These are phyloP conservation scores for Lysandra bellargus DNA, from an alignment of 2,888 invertebrate species.

Conservation along the genomic window DNA sequence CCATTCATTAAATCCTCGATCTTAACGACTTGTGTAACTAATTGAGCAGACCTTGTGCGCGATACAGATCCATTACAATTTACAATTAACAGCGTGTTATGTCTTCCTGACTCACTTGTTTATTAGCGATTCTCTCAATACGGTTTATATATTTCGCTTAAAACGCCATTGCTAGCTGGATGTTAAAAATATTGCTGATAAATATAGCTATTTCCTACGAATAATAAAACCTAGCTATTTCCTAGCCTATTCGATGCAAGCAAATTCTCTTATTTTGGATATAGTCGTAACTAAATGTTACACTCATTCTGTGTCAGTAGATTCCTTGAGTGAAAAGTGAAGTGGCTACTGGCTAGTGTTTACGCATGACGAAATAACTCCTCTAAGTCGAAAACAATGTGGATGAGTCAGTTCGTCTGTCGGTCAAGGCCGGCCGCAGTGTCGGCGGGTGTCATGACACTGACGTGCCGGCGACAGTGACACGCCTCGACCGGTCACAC, in stretches of 20 bases:
- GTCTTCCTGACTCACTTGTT: conserved; percentile 19
- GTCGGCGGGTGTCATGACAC: neutral
- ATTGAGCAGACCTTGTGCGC: neutral
- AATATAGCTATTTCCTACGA: too few relatives aligned
- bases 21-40: neutral
- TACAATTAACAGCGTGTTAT: neutral
- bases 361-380: neutral
- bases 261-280: too few relatives aligned
- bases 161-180: neutral
- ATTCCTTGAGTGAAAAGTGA: conserved; percentile 1
- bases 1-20: conserved; percentile 7
- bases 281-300: too few relatives aligned
- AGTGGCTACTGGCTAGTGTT: neutral
- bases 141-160: neutral
- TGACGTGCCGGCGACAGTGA: neutral
- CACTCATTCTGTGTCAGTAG: neutral
- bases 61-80: conserved; percentile 16
- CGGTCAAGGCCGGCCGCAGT: conserved; percentile 8
- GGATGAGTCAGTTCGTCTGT: conserved; percentile 4
- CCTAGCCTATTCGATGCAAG: too few relatives aligned
- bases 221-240: too few relatives aligned
- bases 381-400: neutral
- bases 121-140: neutral
- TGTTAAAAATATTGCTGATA: neutral
- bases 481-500: conserved; percentile 10